Evolutionary conservation across 2,888 invertebrate genomes (phyloP).

Genomic region (Dryococelus australis): DNA sequence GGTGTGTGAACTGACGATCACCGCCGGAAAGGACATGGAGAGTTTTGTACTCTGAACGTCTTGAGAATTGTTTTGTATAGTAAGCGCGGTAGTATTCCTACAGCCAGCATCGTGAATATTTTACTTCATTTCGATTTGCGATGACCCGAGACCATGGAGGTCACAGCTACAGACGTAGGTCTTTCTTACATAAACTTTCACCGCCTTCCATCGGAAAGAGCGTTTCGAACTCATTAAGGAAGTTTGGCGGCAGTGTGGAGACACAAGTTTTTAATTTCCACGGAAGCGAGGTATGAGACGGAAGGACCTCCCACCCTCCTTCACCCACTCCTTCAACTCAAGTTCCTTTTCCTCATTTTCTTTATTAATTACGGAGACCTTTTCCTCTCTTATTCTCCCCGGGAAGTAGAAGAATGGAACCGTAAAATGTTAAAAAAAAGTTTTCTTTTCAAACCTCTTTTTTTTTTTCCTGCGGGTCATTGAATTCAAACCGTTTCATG

Average conservation of each 20-base stretch:
- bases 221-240: slow-evolving; percentile 37
- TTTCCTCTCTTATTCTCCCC: slow-evolving; percentile 4
- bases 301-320: neutral
- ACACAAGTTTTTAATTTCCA: slow-evolving; percentile 36
- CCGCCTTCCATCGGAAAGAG: slow-evolving; percentile 3
- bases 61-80: too few species aligned
- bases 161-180: neutral
- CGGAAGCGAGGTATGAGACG: slow-evolving; percentile 4
- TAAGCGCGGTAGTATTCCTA: too few species aligned
- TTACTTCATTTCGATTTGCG: too few species aligned
- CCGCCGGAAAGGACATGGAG: too few species aligned
- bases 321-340: neutral
- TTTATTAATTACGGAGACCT: slow-evolving; percentile 21
- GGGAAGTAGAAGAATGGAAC: slow-evolving; percentile 21
- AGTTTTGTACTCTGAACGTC: too few species aligned
- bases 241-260: slow-evolving; percentile 26
- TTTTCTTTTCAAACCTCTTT: neutral
- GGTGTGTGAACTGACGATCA: too few species aligned
- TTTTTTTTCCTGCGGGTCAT: slow-evolving; percentile 24
- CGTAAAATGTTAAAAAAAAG: slow-evolving; percentile 18
- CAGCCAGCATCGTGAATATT: too few species aligned
- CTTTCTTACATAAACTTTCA: neutral
- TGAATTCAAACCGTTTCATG: neutral
- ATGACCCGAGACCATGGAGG: neutral
- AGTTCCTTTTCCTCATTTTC: neutral